Evolutionary conservation across 2,888 invertebrate species (phyloP).

Genomic region (Agrilus biguttatus): DNA sequence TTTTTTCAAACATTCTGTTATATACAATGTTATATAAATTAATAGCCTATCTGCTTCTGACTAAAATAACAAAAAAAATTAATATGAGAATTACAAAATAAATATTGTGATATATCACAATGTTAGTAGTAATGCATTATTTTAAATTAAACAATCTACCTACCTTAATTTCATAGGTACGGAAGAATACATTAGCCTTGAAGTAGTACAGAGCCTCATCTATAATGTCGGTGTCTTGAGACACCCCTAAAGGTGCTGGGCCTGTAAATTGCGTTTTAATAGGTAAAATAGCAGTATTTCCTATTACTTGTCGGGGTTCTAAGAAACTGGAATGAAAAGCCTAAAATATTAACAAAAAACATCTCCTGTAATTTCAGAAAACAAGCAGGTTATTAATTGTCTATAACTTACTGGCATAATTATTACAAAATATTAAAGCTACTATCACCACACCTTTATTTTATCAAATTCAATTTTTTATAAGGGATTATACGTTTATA

Average conservation of each 20-base stretch:
- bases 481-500: too few species aligned
- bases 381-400: too few species aligned
- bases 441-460: too few species aligned
- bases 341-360: constrained; percentile 34
- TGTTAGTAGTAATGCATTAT: background rate
- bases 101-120: background rate
- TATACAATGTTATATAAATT: constrained; percentile 93
- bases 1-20: constrained; percentile 93
- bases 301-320: constrained; percentile 58
- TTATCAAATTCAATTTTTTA: too few species aligned
- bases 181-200: constrained; percentile 98
- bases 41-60: constrained; percentile 92
- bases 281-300: constrained; percentile 88
- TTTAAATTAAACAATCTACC: constrained; percentile 5
- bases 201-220: constrained; percentile 96
- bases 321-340: constrained; percentile 91
- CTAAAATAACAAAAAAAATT: constrained; percentile 38
- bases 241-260: constrained; percentile 65
- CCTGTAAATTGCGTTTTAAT: constrained; percentile 83
- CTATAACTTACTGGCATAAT: too few species aligned
- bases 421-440: too few species aligned
- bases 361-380: too few species aligned
- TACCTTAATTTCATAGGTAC: constrained; percentile 97
- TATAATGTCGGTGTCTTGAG: constrained; percentile 74
- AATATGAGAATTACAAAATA: constrained; percentile 3